Conservation (phyloP, 2,797 vertebrate species). For the Hephaestus fuliginosus region DNA sequence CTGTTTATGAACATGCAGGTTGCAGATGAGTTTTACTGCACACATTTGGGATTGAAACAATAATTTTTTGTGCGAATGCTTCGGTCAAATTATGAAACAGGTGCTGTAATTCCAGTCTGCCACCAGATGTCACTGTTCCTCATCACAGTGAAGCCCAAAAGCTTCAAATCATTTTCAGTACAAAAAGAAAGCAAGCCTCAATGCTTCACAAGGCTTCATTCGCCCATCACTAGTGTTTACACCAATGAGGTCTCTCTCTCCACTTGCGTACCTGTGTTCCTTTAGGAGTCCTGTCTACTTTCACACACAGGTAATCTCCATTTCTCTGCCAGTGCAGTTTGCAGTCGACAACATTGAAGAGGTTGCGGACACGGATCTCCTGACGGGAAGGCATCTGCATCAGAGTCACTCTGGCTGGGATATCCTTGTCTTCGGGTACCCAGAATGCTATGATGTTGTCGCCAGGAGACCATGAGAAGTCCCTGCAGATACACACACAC, state of each 20-base stretch:
- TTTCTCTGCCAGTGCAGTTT: constrained; percentile 99
- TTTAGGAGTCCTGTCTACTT: constrained; percentile 97
- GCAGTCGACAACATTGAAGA: constrained; percentile 98
- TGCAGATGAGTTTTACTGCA: no score
- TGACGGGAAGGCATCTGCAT: constrained; percentile 97
- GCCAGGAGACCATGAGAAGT: constrained; percentile 99
- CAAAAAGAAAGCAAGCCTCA: no score
- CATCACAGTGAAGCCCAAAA: no score
- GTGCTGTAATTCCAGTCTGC: no score
- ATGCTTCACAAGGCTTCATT: no score
- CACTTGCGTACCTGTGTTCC: constrained; percentile 90
- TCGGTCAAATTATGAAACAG: no score
- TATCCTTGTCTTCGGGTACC: constrained; percentile 99
- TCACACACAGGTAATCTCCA: constrained; percentile 97
- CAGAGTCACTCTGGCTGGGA: constrained; percentile 97
- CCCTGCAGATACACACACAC: constrained; percentile 81
- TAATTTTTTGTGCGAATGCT: no score
- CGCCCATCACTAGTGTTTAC: neutral
- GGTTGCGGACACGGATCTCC: constrained; percentile 97
- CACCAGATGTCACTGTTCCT: no score
- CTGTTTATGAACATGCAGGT: no score
- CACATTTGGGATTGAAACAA: no score
- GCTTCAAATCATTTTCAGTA: no score
- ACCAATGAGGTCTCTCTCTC: neutral
- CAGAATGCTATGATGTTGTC: constrained; percentile 99